These are phyloP conservation scores for Isaurus tuberculatus DNA, from an alignment of 92 coral and sea anemone species.

Conservation along the genomic window DNA sequence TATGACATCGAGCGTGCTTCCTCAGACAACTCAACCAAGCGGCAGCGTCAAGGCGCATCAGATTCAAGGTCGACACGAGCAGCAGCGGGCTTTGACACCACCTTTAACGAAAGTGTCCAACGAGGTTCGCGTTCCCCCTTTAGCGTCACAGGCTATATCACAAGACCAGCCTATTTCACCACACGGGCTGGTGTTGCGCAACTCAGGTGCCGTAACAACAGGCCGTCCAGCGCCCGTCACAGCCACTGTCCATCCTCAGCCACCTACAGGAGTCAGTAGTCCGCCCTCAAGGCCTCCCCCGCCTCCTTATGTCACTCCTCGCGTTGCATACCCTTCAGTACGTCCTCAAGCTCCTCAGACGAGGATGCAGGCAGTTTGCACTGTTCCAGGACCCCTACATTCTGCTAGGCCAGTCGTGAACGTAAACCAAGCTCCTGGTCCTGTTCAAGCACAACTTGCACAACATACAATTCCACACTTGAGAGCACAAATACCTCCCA, in stretches of 20 bases:
- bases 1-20: conserved; percentile 24
- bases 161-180: conserved; percentile 1
- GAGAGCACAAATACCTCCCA: conserved; percentile 13
- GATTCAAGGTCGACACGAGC: not conserved
- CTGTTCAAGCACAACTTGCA: conserved; percentile 17
- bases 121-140: conserved; percentile 23
- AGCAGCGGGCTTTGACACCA: conserved; percentile 24
- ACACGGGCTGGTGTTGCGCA: not conserved
- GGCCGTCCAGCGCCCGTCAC: conserved; percentile 83
- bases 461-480: conserved; percentile 20
- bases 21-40: not conserved
- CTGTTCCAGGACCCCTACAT: conserved; percentile 8
- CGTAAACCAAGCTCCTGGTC: conserved; percentile 25
- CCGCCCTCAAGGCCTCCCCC: conserved; percentile 47
- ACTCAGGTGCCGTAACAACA: conserved; percentile 37
- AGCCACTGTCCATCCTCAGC: conserved; percentile 93
- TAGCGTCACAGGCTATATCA: not conserved
- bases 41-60: not conserved
- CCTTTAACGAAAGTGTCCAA: conserved; percentile 19
- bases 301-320: conserved; percentile 37
- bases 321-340: conserved; percentile 16
- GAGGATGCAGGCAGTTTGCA: conserved; percentile 32
- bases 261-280: conserved; percentile 62
- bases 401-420: conserved; percentile 31
- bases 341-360: conserved; percentile 33